phyloP scores from a whole-genome alignment of 2,797 vertebrate species.

The Microcaecilia unicolor region DNA sequence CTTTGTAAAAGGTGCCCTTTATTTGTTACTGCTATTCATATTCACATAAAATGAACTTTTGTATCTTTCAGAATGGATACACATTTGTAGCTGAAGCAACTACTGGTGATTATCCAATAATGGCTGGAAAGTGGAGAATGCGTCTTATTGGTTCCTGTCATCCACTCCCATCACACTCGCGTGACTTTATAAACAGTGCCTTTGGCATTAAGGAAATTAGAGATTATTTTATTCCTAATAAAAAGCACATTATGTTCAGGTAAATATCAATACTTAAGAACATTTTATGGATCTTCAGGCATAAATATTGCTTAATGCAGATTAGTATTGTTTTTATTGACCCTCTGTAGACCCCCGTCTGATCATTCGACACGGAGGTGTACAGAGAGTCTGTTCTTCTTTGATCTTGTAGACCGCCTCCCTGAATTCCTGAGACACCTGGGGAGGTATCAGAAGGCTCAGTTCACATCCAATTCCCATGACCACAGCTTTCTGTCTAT shows the following conservation, averaged over 20 bases:
- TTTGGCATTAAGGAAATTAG: conserved; percentile 68
- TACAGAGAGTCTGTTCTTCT: too few relatives aligned
- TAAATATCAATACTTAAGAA: conserved; percentile 21
- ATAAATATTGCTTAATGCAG: not conserved
- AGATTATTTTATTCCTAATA: conserved; percentile 77
- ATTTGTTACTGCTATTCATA: too few relatives aligned
- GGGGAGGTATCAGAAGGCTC: too few relatives aligned
- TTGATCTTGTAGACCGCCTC: too few relatives aligned
- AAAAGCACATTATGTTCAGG: conserved; percentile 74
- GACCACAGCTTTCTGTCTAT: too few relatives aligned
- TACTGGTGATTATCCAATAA: conserved; percentile 33
- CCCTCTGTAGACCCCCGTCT: too few relatives aligned
- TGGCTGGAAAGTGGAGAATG: conserved; percentile 65
- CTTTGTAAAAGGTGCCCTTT: too few relatives aligned
- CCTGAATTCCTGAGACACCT: too few relatives aligned
- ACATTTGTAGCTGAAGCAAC: conserved; percentile 74
- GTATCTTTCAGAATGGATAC: conserved; percentile 66
- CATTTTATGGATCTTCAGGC: too few relatives aligned
- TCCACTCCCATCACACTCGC: conserved; percentile 55
- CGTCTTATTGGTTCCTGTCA: conserved; percentile 61
- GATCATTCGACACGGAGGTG: too few relatives aligned
- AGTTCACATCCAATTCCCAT: too few relatives aligned
- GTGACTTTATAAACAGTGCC: conserved; percentile 41
- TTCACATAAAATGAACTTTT: too few relatives aligned
- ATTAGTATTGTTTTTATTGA: not conserved